Evolutionary conservation across 2,888 invertebrate genomes (phyloP), one percentile per base, ranked within the genome.

Genomic region (Tipula unca): DNA sequence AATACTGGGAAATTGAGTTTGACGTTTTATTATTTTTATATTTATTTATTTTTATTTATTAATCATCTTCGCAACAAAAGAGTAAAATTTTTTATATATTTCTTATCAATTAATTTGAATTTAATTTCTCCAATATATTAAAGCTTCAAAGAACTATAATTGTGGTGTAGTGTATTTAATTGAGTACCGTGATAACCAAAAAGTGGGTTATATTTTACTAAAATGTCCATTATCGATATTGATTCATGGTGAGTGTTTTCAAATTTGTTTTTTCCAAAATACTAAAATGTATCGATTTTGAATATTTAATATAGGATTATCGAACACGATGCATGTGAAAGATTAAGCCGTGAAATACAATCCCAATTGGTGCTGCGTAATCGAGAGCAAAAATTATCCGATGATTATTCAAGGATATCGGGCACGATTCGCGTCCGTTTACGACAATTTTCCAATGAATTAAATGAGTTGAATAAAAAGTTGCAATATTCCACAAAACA

Each of bases 311-410:
- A 54, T 17, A 94, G 94, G 95, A 90, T 94, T 14, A 89, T 92
- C 0, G 94, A 95, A 88, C 92, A 93, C 89, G 94, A 94, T 87
- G 92, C 93, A 0, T 94, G 94, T 88, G 93, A 94, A 88, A 93
- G 93, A 86, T 89, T 94, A 29, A 92, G 92, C 88, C 91, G 93
- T 84, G 93, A 94, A 87, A 93, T 95, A 85, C 93, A 94, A 90
- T 93, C 93, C 86, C 92, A 93, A 88, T 88, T 95, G 8, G 92
- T 92, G 0, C 89, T 91, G 85, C 91, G 94, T 85, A 92, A 93
- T 87, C 91, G 91, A 87, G 91, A 92, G 87, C 89, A 91, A 36
- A 92, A 91, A 88, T 90, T 91, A 1, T 93, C 93, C 0, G 91
- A 92, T 84, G 91, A 92, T 85, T 94, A 93, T 89, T 92, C 92